Percentiles rank a stretch among this genome's conserved stretches.
phyloP scores from a whole-genome alignment of 2,888 invertebrate species.

The Cactoblastis cactorum region DNA sequence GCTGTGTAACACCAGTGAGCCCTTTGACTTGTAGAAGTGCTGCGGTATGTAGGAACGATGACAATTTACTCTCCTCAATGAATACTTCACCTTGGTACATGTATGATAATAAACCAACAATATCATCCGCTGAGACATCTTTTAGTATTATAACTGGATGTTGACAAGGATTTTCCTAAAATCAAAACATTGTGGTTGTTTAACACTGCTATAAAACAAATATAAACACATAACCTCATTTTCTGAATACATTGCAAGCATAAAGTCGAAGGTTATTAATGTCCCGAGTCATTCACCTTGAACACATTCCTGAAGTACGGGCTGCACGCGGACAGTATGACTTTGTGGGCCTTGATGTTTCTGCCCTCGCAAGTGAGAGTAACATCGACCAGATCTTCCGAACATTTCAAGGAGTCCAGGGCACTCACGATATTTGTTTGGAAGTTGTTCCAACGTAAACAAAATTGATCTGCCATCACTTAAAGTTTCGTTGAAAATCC shows the following conservation, averaged over 20 bases:
- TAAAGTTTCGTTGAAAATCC: conserved; percentile 49
- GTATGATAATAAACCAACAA: conserved; percentile 83
- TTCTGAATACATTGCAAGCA: conserved; percentile 30
- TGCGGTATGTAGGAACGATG: conserved; percentile 83
- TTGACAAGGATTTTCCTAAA: conserved; percentile 85
- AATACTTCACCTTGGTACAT: conserved; percentile 87
- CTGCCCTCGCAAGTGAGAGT: conserved; percentile 86
- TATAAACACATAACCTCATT: not conserved
- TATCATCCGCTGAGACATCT: conserved; percentile 83
- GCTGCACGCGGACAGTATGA: conserved; percentile 86
- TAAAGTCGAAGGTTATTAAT: conserved; percentile 68
- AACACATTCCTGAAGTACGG: conserved; percentile 87
- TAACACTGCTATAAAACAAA: no score
- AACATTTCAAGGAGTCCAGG: conserved; percentile 83
- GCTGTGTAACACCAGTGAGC: conserved; percentile 77
- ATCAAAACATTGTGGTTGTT: conserved; percentile 16
- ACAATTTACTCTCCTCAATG: conserved; percentile 82
- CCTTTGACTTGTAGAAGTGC: conserved; percentile 84
- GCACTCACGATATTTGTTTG: conserved; percentile 84
- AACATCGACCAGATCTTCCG: conserved; percentile 85
- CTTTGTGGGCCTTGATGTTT: conserved; percentile 86
- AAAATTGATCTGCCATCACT: conserved; percentile 83
- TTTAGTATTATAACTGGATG: conserved; percentile 86
- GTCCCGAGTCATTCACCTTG: conserved; percentile 81
- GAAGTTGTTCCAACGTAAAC: conserved; percentile 87